Percentiles rank a stretch among this genome's conserved stretches.
Conservation (phyloP, 1,140 invertebrate genomes). For the Thaumatotibia leucotreta region DNA sequence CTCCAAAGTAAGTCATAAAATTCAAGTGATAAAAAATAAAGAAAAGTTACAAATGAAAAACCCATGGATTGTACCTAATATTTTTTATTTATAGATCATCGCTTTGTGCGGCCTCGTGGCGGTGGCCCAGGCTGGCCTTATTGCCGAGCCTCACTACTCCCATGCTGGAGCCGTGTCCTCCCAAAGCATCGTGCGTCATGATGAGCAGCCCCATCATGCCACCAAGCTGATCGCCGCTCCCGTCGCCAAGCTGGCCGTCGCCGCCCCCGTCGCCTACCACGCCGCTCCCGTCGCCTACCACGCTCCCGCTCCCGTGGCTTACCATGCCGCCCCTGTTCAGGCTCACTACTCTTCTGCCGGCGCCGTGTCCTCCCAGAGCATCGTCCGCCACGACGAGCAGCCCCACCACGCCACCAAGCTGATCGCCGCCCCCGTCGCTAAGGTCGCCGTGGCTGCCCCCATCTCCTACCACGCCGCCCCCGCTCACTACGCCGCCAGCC, state of each 20-base stretch:
- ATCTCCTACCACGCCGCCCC: slow-evolving; percentile 27
- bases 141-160: slow-evolving; percentile 42
- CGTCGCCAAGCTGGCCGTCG: slow-evolving; percentile 25
- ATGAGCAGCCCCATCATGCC: not conserved
- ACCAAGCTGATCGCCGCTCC: slow-evolving; percentile 18
- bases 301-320: slow-evolving; percentile 31
- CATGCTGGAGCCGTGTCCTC: slow-evolving; percentile 36
- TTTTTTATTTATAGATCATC: slow-evolving; percentile 39
- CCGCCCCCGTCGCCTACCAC: slow-evolving; percentile 31
- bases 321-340: slow-evolving; percentile 29
- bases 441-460: slow-evolving; percentile 52
- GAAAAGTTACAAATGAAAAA: not conserved
- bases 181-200: slow-evolving; percentile 28
- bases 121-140: slow-evolving; percentile 43
- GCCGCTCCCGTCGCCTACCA: slow-evolving; percentile 24
- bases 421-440: slow-evolving; percentile 40
- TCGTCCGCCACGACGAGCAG: slow-evolving; percentile 41
- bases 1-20: slow-evolving; percentile 20
- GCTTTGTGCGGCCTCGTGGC: slow-evolving; percentile 48
- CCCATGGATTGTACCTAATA: not conserved
- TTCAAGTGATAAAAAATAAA: not conserved
- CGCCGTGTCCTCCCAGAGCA: slow-evolving; percentile 25
- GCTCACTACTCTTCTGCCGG: slow-evolving; percentile 34
- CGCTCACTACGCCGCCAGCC: slow-evolving; percentile 47
- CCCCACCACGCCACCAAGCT: slow-evolving; percentile 19